Conservation (phyloP, 2,113 vertebrate genomes). For the Salminus brasiliensis region DNA sequence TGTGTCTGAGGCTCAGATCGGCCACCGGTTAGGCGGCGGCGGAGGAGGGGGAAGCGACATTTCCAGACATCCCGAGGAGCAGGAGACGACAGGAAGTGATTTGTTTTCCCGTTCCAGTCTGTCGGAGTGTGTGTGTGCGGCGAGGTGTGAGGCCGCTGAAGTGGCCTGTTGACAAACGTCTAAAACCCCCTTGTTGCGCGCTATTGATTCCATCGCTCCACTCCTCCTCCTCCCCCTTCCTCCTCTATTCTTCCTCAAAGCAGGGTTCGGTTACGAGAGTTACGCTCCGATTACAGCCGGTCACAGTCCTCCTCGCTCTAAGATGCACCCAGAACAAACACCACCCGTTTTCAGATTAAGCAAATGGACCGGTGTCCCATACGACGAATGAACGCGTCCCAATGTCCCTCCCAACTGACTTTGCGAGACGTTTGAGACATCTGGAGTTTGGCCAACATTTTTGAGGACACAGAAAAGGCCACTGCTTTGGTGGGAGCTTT, state of each 20-base stretch:
- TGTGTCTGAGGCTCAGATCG: slow-evolving; percentile 34
- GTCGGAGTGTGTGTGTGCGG: slow-evolving; percentile 57
- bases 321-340: too few species aligned
- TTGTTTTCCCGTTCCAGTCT: slow-evolving; percentile 60
- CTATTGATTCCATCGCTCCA: slow-evolving; percentile 57
- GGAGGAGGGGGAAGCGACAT: slow-evolving; percentile 5
- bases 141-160: slow-evolving; percentile 9
- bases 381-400: too few species aligned
- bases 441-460: too few species aligned
- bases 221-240: neutral
- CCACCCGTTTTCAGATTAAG: too few species aligned
- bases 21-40: slow-evolving; percentile 42
- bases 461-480: too few species aligned
- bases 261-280: neutral
- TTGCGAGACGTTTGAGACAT: too few species aligned
- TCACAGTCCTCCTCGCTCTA: too few species aligned
- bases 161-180: slow-evolving; percentile 58
- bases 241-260: neutral
- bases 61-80: slow-evolving; percentile 50
- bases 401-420: too few species aligned
- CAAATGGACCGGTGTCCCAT: too few species aligned
- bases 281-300: neutral
- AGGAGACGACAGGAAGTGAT: slow-evolving; percentile 57
- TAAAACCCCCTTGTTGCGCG: slow-evolving; percentile 38
- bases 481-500: too few species aligned